A percentile compares a stretch with the other conserved stretches of the same genome.
Evolutionary conservation across 2,888 invertebrate species (phyloP).

Genomic region (Ligdia adustata): DNA sequence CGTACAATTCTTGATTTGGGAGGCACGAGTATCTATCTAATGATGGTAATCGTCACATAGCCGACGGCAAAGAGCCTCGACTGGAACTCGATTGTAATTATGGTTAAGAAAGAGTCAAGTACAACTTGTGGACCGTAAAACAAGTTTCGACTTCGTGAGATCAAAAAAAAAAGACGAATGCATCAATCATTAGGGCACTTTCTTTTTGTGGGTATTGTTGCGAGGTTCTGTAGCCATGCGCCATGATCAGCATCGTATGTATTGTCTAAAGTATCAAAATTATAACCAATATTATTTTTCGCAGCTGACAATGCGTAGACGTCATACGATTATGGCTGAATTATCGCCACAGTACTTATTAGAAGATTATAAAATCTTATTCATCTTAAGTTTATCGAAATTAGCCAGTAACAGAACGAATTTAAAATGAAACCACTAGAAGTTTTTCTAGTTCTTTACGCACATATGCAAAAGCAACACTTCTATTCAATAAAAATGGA

Average conservation of each 20-base stretch:
- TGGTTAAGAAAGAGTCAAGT: constrained; percentile 35
- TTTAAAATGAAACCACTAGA: too few relatives aligned
- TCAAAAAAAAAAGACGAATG: constrained; percentile 60
- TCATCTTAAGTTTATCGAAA: too few relatives aligned
- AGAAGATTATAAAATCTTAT: too few relatives aligned
- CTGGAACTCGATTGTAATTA: constrained; percentile 22
- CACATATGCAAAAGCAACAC: too few relatives aligned
- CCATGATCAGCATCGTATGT: constrained; percentile 18
- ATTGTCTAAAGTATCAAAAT: background rate
- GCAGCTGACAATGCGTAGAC: too few relatives aligned
- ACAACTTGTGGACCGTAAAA: constrained; percentile 39
- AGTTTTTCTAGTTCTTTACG: too few relatives aligned
- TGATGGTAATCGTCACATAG: constrained; percentile 50
- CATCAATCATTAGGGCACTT: constrained; percentile 73
- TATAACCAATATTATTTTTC: constrained; percentile 17
- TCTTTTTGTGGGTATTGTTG: constrained; percentile 63
- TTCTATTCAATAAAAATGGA: too few relatives aligned
- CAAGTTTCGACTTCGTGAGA: constrained; percentile 65
- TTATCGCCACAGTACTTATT: too few relatives aligned
- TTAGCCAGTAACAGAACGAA: too few relatives aligned
- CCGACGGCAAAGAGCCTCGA: constrained; percentile 43
- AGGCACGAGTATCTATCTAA: constrained; percentile 36
- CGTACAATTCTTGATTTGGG: constrained; percentile 6
- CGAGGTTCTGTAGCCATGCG: constrained; percentile 31
- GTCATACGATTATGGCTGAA: too few relatives aligned